These are phyloP conservation scores for Leontocebus nigricollis DNA, from an alignment of 2,797 vertebrate species.

Conservation along the genomic window DNA sequence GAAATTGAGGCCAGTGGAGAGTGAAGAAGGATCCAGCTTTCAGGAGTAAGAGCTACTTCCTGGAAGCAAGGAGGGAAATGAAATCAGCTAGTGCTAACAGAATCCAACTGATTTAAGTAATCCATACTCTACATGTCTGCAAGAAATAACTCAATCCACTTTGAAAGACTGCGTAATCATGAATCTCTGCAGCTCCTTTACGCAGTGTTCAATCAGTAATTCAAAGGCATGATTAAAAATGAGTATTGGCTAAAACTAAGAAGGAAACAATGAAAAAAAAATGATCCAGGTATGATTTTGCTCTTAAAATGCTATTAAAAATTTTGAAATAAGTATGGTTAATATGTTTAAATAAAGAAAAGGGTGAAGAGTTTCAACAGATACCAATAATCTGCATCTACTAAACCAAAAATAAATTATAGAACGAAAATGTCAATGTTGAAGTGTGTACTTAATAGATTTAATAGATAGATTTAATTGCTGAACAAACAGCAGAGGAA, in stretches of 20 bases:
- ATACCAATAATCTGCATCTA: background rate
- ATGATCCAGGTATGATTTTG: background rate
- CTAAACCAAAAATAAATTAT: background rate
- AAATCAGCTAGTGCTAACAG: background rate
- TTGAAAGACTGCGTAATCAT: background rate
- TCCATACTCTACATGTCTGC: background rate
- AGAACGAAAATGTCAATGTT: background rate
- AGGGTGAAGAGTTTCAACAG: background rate
- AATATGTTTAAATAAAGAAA: background rate
- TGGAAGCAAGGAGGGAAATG: background rate
- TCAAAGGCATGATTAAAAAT: background rate
- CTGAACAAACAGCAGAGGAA: background rate
- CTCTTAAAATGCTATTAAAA: background rate
- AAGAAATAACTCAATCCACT: background rate
- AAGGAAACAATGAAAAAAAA: background rate
- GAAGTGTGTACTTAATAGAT: background rate
- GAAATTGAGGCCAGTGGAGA: background rate
- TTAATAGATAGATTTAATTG: background rate
- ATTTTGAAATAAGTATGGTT: background rate
- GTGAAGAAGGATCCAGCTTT: background rate
- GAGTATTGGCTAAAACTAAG: background rate
- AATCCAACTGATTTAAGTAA: background rate
- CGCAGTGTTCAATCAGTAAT: background rate
- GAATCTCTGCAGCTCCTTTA: background rate
- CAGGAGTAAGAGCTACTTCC: background rate